Percentiles rank a stretch among this genome's conserved stretches.
phyloP scores from a whole-genome alignment of 2,113 vertebrate species.

The Caracal caracal region DNA sequence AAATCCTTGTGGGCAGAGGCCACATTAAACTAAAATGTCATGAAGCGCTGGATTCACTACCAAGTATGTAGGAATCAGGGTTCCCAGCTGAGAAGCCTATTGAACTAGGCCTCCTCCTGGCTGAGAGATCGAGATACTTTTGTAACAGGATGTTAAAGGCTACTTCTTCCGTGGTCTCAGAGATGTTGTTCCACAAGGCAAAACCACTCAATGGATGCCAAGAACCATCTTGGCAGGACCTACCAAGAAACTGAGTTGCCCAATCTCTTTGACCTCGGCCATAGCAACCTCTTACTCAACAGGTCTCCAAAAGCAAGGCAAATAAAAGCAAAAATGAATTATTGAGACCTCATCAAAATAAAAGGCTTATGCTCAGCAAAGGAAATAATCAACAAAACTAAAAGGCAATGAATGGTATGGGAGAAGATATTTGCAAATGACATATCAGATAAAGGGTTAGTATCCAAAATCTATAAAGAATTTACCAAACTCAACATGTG shows the following conservation, averaged over 20 bases:
- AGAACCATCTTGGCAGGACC: not conserved
- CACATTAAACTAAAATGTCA: not conserved
- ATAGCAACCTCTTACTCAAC: too few relatives aligned
- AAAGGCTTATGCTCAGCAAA: too few relatives aligned
- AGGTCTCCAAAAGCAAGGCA: too few relatives aligned
- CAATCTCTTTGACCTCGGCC: too few relatives aligned
- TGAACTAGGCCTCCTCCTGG: not conserved
- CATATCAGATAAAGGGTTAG: too few relatives aligned
- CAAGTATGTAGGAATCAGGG: not conserved
- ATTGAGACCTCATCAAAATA: too few relatives aligned
- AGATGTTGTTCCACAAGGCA: not conserved
- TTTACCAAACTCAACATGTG: too few relatives aligned
- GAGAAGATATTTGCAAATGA: too few relatives aligned
- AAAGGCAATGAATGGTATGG: too few relatives aligned
- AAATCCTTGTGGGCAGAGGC: not conserved
- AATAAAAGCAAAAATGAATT: too few relatives aligned
- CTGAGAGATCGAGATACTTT: not conserved
- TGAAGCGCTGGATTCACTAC: not conserved
- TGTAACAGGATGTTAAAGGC: not conserved
- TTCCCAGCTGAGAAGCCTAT: not conserved
- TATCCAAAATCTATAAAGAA: too few relatives aligned
- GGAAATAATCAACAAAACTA: too few relatives aligned
- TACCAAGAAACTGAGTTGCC: not conserved
- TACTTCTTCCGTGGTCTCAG: not conserved
- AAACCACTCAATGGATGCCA: slow-evolving; percentile 12